phyloP scores from a whole-genome alignment of 2,797 vertebrate species.

The Paratrypauchen microcephalus region DNA sequence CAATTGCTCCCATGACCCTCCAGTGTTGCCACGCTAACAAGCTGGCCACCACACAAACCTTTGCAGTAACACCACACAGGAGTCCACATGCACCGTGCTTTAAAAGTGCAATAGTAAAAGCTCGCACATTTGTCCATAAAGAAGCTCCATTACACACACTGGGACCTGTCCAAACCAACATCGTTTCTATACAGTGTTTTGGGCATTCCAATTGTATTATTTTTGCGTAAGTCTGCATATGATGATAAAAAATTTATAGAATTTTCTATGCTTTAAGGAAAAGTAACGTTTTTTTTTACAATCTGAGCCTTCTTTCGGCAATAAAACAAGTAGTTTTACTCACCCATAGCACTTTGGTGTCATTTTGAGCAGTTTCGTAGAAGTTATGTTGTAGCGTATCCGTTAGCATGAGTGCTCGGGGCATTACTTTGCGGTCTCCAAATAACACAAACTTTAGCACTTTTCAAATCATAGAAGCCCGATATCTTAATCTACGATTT shows the following conservation, averaged over 20 bases:
- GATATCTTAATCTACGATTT: too few species aligned
- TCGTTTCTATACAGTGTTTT: constrained; percentile 14
- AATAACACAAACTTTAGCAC: too few species aligned
- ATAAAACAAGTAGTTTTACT: too few species aligned
- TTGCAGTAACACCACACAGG: constrained; percentile 51
- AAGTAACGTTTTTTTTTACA: too few species aligned
- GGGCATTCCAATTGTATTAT: background rate
- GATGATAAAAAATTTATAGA: background rate
- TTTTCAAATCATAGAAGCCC: too few species aligned
- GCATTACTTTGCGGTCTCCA: too few species aligned
- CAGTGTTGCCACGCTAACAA: constrained; percentile 78
- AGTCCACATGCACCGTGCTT: constrained; percentile 23
- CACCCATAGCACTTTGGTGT: too few species aligned
- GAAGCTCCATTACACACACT: constrained; percentile 20
- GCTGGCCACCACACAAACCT: constrained; percentile 72
- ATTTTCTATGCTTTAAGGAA: too few species aligned
- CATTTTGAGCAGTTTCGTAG: too few species aligned
- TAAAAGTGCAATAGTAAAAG: constrained; percentile 6
- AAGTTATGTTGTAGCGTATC: too few species aligned
- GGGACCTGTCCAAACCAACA: constrained; percentile 23
- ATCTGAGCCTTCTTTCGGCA: too few species aligned
- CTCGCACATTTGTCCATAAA: constrained; percentile 34
- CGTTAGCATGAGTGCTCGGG: too few species aligned
- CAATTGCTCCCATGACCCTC: constrained; percentile 79
- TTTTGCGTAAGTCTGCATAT: background rate